Evolutionary conservation across 1,140 invertebrate genomes (phyloP).

Genomic region (Marisa cornuarietis): DNA sequence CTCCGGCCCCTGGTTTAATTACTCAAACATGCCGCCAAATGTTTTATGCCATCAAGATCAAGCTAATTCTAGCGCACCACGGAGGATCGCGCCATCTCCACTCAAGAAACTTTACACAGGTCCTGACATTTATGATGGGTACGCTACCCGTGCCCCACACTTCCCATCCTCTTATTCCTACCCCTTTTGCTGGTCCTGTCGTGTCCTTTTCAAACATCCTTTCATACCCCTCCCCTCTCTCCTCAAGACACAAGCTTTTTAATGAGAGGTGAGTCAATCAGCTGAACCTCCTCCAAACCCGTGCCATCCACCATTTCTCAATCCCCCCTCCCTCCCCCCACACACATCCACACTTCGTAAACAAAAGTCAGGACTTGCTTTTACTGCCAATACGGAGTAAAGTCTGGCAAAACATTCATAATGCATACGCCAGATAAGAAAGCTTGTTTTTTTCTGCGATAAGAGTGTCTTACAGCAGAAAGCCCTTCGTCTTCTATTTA

Average conservation of each 20-base stretch:
- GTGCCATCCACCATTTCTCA: too few relatives aligned
- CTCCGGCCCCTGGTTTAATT: slow-evolving; percentile 16
- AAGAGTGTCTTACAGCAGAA: not conserved
- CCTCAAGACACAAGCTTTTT: not conserved
- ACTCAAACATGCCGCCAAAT: slow-evolving; percentile 28
- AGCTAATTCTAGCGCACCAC: slow-evolving; percentile 18
- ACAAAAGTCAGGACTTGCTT: slow-evolving; percentile 4
- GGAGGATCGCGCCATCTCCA: too few relatives aligned
- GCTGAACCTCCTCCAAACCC: not conserved
- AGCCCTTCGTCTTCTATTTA: not conserved
- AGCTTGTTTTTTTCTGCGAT: slow-evolving; percentile 1
- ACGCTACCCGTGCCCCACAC: too few relatives aligned
- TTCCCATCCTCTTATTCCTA: too few relatives aligned
- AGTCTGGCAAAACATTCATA: slow-evolving; percentile 6
- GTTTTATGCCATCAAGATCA: slow-evolving; percentile 27
- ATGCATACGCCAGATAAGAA: slow-evolving; percentile 1
- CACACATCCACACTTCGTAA: slow-evolving; percentile 1
- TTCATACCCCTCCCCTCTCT: not conserved
- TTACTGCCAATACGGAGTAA: not conserved
- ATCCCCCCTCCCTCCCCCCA: too few relatives aligned
- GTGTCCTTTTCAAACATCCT: not conserved
- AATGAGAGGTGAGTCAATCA: not conserved
- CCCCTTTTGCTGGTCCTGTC: too few relatives aligned
- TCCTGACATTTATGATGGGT: too few relatives aligned
- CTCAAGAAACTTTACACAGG: too few relatives aligned